A percentile compares a stretch with the other conserved stretches of the same genome.
These are phyloP conservation scores for Poeciliopsis retropinna DNA, from an alignment of 2,113 vertebrate genomes.

Conservation along the genomic window DNA sequence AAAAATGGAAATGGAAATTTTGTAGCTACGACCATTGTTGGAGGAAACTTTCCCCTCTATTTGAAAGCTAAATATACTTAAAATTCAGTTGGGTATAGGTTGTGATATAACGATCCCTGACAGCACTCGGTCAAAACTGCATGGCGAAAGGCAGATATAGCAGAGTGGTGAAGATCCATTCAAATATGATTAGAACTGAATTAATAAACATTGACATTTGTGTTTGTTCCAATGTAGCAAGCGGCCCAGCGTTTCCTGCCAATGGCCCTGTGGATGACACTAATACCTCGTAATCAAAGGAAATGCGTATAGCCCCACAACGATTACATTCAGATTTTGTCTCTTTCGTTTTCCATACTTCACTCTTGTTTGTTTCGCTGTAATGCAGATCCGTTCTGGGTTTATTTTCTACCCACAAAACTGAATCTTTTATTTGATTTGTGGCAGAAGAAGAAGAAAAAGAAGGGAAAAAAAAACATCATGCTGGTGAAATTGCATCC, in stretches of 20 bases:
- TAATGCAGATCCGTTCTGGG: slow-evolving; percentile 74
- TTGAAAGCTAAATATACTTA: slow-evolving; percentile 33
- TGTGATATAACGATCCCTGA: slow-evolving; percentile 57
- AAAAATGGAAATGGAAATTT: slow-evolving; percentile 31
- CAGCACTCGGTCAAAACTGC: slow-evolving; percentile 58
- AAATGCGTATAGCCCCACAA: slow-evolving; percentile 65
- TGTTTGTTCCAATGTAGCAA: slow-evolving; percentile 72
- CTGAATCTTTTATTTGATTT: slow-evolving; percentile 79
- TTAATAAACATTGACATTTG: slow-evolving; percentile 77
- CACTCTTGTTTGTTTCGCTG: slow-evolving; percentile 73
- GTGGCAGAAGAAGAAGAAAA: slow-evolving; percentile 63
- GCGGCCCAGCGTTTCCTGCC: slow-evolving; percentile 66
- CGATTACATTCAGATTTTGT: slow-evolving; percentile 73
- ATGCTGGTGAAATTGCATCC: slow-evolving; percentile 80
- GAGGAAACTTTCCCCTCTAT: slow-evolving; percentile 49
- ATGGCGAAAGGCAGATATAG: slow-evolving; percentile 56
- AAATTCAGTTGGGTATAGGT: slow-evolving; percentile 45
- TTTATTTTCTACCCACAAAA: slow-evolving; percentile 77
- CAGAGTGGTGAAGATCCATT: slow-evolving; percentile 67
- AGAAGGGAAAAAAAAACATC: slow-evolving; percentile 47
- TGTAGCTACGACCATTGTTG: slow-evolving; percentile 38
- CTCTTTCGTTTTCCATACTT: slow-evolving; percentile 69
- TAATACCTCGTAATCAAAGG: slow-evolving; percentile 78
- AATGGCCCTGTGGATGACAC: slow-evolving; percentile 70
- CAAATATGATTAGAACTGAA: slow-evolving; percentile 74